Base-by-base conservation (phyloP, 2,113 vertebrate genomes). In the Pipra filicauda region DNA sequence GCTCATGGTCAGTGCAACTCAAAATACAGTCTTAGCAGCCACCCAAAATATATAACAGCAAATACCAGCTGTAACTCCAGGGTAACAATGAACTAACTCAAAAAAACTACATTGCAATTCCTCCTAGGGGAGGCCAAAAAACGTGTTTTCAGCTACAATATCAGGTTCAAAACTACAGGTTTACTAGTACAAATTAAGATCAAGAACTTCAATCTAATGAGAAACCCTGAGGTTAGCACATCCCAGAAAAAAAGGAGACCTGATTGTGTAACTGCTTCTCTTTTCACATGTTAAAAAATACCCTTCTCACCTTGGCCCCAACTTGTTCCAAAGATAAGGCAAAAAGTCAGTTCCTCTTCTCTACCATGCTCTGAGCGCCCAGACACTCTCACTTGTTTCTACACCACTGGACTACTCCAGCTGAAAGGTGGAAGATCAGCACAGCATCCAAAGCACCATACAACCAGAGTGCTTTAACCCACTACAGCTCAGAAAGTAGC, bases 221-320 rank as follows among this genome's bases (percentile, higher is more conserved):
- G 73, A 86, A 84, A 66, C 15, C 9, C 14, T 27, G 30, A 65
- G 23, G 21, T 67, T 66, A 48, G 11, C 15, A 61, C 1, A 26
- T 23, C 17, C 20, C 22, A 37, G 11, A 66, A 61, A 84, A 92
- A 92, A 88, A 52, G 20, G 5, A 30, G 14, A 88, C 4, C 16
- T 57, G 39, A 73, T 33, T 1, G 0, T 19, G 1, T 5, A 86
- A 62, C 15, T 58, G 20, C 10, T 49, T 61, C 28, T 80, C 28
- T 89, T 83, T 39, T 58, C 37, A 75, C 0, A 0, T 30, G 8
- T 35, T 49, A 24, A 54, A 71, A 52, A 58, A 19, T 0, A 54
- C 3, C 18, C 17, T 76, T 57, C 41, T 70, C 1, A 3, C 8
- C 13, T 31, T n/a, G 44, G 19, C 6, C 13, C 30, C 22, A 67